Conservation (phyloP, 1,140 invertebrate species). For the Bombus difficillimus region DNA sequence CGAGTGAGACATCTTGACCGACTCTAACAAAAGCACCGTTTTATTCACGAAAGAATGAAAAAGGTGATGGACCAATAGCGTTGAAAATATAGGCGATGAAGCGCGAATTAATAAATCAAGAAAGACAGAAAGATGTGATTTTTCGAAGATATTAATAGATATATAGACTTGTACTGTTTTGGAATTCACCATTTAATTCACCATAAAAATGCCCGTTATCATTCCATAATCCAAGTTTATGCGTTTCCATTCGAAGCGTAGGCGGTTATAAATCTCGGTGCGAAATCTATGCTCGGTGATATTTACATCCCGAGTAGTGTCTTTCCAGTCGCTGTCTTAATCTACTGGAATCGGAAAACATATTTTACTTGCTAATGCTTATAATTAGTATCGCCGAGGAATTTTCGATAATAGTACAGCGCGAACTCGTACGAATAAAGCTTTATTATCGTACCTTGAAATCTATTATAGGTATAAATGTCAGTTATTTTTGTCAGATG, state of each 20-base stretch:
- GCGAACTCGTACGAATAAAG: neutral
- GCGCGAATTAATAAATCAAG: no score
- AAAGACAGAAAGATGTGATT: no score
- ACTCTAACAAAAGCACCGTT: neutral
- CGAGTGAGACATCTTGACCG: no score
- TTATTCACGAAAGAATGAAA: no score
- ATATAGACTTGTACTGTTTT: no score
- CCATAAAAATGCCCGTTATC: neutral
- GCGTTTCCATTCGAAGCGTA: neutral
- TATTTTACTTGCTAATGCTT: neutral
- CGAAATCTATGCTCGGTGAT: neutral
- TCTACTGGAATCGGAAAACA: neutral
- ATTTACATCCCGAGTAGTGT: neutral
- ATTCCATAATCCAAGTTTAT: neutral
- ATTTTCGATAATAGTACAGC: neutral
- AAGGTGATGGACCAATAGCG: no score
- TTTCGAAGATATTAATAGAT: no score
- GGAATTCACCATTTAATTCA: no score
- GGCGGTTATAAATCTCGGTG: neutral
- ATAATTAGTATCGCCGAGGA: conserved; percentile 9
- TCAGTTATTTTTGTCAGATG: neutral
- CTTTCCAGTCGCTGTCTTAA: conserved; percentile 9
- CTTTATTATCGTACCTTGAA: neutral
- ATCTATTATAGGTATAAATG: neutral
- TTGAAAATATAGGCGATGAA: no score